Percentiles rank a stretch among this genome's conserved stretches.
These are phyloP conservation scores for Bos taurus DNA, from an alignment of 2,113 vertebrate genomes.

Conservation along the genomic window ARS-UCD2.0 NC_037338.1:91053001-91053500, in stretches of 20 bases:
- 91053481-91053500: neutral
- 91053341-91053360: rapidly evolving
- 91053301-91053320: neutral
- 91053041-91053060: neutral
- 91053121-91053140: neutral
- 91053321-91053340: neutral
- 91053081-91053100: neutral
- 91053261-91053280: neutral
- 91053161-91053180: neutral
- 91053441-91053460: neutral
- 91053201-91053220: neutral
- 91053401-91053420: neutral
- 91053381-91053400: rapidly evolving
- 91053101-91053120: neutral
- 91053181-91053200: neutral
- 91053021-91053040: neutral
- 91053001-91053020: neutral
- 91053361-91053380: rapidly evolving
- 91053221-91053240: neutral
- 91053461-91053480: neutral
- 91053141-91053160: neutral
- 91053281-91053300: neutral
- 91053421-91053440: neutral
- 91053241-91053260: neutral
- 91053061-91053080: neutral